These are phyloP conservation scores for Equus przewalskii DNA, from an alignment of 2,113 vertebrate species.

Conservation along the genomic window DNA sequence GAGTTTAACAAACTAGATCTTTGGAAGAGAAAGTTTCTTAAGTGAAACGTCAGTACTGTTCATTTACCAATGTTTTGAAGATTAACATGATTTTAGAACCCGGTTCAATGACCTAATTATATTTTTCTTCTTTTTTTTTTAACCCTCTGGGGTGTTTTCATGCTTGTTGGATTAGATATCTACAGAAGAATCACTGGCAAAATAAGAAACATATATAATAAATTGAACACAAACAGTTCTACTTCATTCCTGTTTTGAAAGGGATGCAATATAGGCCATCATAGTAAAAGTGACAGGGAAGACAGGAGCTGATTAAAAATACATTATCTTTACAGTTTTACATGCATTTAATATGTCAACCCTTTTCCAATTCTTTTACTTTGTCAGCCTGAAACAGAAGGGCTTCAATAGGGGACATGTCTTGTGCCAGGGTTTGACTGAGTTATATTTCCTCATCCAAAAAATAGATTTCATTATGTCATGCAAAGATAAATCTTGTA, in stretches of 20 bases:
- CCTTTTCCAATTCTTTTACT: conserved; percentile 28
- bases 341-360: conserved; percentile 64
- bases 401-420: conserved; percentile 48
- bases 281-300: conserved; percentile 49
- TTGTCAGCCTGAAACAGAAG: conserved; percentile 61
- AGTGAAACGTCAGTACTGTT: conserved; percentile 5
- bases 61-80: conserved; percentile 45
- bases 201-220: conserved; percentile 14
- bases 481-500: conserved; percentile 46
- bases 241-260: conserved; percentile 39
- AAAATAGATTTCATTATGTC: conserved; percentile 65
- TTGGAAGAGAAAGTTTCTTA: not conserved
- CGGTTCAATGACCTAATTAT: not conserved
- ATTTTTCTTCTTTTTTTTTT: conserved; percentile 11
- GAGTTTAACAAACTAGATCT: not conserved
- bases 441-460: conserved; percentile 69
- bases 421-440: not conserved
- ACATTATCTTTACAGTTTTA: conserved; percentile 64
- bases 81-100: conserved; percentile 30
- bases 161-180: not conserved
- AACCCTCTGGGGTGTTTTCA: not conserved
- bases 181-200: conserved; percentile 1
- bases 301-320: conserved; percentile 70
- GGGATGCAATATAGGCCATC: conserved; percentile 51
- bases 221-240: conserved; percentile 24